Evolutionary conservation across 2,113 vertebrate genomes (phyloP).

Genomic region (Syngnathus floridae): DNA sequence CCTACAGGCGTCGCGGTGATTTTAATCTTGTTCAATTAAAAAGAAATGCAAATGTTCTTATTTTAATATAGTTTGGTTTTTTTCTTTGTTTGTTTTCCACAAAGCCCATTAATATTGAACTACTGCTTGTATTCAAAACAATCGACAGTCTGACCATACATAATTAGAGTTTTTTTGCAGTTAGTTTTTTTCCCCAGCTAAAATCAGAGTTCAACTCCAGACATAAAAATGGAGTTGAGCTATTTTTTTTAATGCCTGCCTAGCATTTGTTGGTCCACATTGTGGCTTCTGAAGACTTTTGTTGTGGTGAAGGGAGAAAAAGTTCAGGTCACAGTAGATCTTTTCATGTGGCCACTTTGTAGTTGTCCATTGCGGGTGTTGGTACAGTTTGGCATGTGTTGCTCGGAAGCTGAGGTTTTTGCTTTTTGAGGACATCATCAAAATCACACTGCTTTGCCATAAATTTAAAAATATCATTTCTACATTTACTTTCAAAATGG

Average conservation of each 20-base stretch:
- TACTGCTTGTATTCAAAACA: not conserved
- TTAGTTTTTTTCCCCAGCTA: not conserved
- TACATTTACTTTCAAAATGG: not conserved
- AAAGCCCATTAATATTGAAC: not conserved
- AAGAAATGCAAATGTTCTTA: not conserved
- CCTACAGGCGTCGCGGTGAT: no score
- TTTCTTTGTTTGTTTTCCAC: no score
- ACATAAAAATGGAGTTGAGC: not conserved
- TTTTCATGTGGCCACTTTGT: constrained; percentile 34
- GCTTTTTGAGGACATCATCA: not conserved
- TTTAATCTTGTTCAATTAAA: not conserved
- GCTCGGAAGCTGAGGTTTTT: constrained; percentile 57
- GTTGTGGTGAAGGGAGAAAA: constrained; percentile 46
- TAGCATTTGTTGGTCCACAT: not conserved
- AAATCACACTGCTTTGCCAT: not conserved
- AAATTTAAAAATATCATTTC: not conserved
- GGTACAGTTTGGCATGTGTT: constrained; percentile 14
- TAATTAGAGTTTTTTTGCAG: no score
- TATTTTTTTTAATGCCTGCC: not conserved
- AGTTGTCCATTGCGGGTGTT: constrained; percentile 54
- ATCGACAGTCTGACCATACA: not conserved
- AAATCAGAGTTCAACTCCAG: not conserved
- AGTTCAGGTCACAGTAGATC: constrained; percentile 18
- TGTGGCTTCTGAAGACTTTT: constrained; percentile 33
- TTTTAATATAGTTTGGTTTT: not conserved